phyloP scores from a whole-genome alignment of 2,888 invertebrate species.

The Pammene aurita region DNA sequence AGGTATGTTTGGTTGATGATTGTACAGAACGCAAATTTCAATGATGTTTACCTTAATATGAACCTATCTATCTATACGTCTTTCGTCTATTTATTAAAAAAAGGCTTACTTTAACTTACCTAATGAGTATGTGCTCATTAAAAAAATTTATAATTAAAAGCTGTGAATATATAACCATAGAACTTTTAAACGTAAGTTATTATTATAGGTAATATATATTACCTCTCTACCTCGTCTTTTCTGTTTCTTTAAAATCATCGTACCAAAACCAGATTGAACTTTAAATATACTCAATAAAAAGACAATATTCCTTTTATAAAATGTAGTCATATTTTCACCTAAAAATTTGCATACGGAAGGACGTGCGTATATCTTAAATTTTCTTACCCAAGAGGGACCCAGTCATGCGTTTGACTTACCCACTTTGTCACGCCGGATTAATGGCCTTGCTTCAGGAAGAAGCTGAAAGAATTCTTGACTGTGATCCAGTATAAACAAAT shows the following conservation, averaged over 20 bases:
- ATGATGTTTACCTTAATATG: neutral
- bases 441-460: conserved; percentile 30
- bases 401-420: conserved; percentile 33
- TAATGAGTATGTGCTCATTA: too few species aligned
- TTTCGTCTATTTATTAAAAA: neutral
- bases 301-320: neutral
- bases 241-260: neutral
- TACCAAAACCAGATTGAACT: neutral
- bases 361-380: conserved; percentile 14
- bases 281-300: neutral
- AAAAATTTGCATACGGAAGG: conserved; percentile 24
- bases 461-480: conserved; percentile 36
- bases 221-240: too few species aligned
- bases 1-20: too few species aligned
- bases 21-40: neutral
- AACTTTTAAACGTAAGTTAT: too few species aligned
- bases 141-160: too few species aligned
- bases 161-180: too few species aligned
- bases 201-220: too few species aligned
- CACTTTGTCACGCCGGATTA: conserved; percentile 33
- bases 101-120: too few species aligned
- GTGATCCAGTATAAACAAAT: conserved; percentile 38
- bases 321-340: conserved; percentile 15
- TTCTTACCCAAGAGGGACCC: conserved; percentile 27
- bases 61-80: too few species aligned